Conservation (phyloP, 1,140 invertebrate genomes). For the Homalodisca vitripennis region DNA sequence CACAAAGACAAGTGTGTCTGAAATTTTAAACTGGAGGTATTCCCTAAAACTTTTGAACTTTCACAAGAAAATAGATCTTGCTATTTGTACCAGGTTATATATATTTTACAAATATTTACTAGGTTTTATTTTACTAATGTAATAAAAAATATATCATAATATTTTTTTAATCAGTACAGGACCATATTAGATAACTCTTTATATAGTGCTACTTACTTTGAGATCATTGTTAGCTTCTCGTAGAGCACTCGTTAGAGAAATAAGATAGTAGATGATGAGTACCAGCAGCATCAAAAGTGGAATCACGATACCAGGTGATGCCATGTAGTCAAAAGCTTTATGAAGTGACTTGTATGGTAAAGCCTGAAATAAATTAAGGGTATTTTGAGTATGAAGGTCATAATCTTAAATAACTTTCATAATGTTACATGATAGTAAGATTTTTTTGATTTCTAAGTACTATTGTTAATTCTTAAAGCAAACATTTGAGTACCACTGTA, state of each 20-base stretch:
- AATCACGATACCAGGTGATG: slow-evolving; percentile 92
- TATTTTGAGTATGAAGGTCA: too few relatives aligned
- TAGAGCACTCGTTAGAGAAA: slow-evolving; percentile 85
- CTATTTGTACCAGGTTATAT: too few relatives aligned
- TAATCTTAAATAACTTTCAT: too few relatives aligned
- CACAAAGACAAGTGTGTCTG: too few relatives aligned
- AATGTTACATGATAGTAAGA: too few relatives aligned
- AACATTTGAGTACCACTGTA: too few relatives aligned
- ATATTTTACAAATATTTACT: slow-evolving; percentile 5
- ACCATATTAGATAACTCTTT: not conserved
- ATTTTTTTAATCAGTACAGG: not conserved
- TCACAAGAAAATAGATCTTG: too few relatives aligned
- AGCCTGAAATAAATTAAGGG: not conserved
- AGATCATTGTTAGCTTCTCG: slow-evolving; percentile 93
- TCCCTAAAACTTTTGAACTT: too few relatives aligned
- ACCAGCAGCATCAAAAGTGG: slow-evolving; percentile 88
- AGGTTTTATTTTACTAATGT: slow-evolving; percentile 6
- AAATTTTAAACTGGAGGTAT: too few relatives aligned
- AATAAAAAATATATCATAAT: not conserved
- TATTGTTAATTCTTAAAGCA: too few relatives aligned
- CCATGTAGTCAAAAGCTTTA: slow-evolving; percentile 70
- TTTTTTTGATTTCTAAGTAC: too few relatives aligned
- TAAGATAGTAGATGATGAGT: slow-evolving; percentile 93
- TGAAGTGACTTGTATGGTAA: slow-evolving; percentile 40
- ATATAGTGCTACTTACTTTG: slow-evolving; percentile 55